Evolutionary conservation across 2,113 vertebrate species (phyloP).

Genomic region (Ailurus styani): DNA sequence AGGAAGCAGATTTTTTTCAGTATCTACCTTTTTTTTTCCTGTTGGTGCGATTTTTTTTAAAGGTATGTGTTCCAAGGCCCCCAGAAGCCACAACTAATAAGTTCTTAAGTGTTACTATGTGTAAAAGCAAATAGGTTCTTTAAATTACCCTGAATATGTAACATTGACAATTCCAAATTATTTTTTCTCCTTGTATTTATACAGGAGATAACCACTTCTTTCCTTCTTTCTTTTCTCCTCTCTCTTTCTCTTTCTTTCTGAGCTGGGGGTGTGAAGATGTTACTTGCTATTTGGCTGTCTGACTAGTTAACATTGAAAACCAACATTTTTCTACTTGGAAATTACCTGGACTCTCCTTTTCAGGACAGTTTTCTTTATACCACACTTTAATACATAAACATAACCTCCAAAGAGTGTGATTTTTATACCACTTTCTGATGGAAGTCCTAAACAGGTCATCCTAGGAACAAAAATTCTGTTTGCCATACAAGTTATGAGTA

Average conservation of each 20-base stretch:
- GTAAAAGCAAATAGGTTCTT: constrained; percentile 19
- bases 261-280: background rate
- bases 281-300: background rate
- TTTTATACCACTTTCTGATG: background rate
- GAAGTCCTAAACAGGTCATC: background rate
- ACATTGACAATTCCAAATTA: background rate
- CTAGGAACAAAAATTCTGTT: background rate
- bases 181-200: constrained; percentile 11
- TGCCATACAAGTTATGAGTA: background rate
- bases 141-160: background rate
- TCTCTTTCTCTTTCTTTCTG: background rate
- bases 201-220: background rate
- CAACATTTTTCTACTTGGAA: background rate
- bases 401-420: background rate
- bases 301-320: background rate
- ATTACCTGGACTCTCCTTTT: background rate
- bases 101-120: background rate
- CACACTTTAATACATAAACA: background rate
- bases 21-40: background rate
- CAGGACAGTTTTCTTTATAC: background rate
- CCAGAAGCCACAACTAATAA: background rate
- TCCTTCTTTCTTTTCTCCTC: background rate
- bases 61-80: background rate
- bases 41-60: background rate
- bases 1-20: background rate